phyloP scores from a whole-genome alignment of 2,113 vertebrate genomes.

The Macrotus californicus region DNA sequence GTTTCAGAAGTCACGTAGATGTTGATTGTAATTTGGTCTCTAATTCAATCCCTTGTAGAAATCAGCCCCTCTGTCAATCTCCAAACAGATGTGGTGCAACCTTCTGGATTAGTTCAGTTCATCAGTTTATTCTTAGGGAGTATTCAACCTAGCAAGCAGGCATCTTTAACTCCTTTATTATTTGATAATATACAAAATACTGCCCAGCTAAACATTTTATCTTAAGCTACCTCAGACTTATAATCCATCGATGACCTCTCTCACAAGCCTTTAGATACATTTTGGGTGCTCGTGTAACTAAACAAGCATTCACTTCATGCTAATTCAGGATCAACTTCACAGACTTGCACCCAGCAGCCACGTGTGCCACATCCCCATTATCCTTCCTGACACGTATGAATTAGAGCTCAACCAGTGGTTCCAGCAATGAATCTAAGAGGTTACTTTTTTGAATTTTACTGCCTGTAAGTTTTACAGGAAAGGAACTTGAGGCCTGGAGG shows the following conservation, averaged over 20 bases:
- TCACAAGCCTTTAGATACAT: not conserved
- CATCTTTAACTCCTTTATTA: not conserved
- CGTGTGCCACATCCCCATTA: not conserved
- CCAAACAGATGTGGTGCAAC: not conserved
- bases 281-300: not conserved
- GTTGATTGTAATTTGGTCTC: not conserved
- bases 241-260: not conserved
- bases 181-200: not conserved
- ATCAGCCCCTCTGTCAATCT: not conserved
- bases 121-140: not conserved
- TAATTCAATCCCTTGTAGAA: not conserved
- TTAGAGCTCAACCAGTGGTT: not conserved
- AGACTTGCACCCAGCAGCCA: not conserved
- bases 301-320: slow-evolving; percentile 1
- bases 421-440: not conserved
- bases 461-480: not conserved
- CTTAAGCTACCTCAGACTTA: not conserved
- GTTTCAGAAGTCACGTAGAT: not conserved
- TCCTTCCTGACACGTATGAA: not conserved
- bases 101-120: not conserved
- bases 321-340: not conserved
- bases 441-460: not conserved
- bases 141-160: not conserved
- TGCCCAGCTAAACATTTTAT: not conserved
- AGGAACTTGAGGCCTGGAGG: not conserved